Evolutionary conservation across 2,888 invertebrate species (phyloP).

Genomic region (Lomographa bimaculata): DNA sequence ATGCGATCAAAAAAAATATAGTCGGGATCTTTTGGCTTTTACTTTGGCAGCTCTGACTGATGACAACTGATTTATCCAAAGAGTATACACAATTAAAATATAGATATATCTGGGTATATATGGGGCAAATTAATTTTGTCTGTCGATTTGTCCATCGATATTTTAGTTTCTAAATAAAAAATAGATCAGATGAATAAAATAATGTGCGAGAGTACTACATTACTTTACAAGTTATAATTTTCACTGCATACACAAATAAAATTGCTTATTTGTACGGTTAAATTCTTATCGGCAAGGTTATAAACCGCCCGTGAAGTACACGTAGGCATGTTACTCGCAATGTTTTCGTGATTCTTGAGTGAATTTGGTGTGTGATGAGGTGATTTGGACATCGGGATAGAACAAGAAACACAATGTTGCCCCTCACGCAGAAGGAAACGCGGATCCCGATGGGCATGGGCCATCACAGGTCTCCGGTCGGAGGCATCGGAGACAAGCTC

Average conservation of each 20-base stretch:
- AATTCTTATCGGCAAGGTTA: constrained; percentile 59
- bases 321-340: constrained; percentile 72
- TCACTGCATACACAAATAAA: constrained; percentile 2
- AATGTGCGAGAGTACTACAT: constrained; percentile 7
- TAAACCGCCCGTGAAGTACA: constrained; percentile 70
- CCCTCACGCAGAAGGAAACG: constrained; percentile 89
- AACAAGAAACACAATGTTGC: constrained; percentile 85
- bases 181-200: neutral
- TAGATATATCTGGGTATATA: too few relatives aligned
- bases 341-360: constrained; percentile 58
- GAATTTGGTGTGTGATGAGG: constrained; percentile 66
- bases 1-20: too few relatives aligned
- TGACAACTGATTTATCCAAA: too few relatives aligned
- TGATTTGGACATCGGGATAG: constrained; percentile 47
- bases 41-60: too few relatives aligned
- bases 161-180: constrained; percentile 1
- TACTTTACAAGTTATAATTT: constrained; percentile 9
- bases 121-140: constrained; percentile 2
- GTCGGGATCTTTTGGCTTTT: too few relatives aligned
- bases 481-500: constrained; percentile 88
- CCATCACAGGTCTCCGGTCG: constrained; percentile 73
- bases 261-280: constrained; percentile 14
- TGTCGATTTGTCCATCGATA: constrained; percentile 4
- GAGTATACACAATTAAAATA: too few relatives aligned
- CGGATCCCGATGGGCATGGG: constrained; percentile 48